These are phyloP conservation scores for Drosophila borborema DNA, from an alignment of 2,888 invertebrate genomes.

Conservation along the genomic window DNA sequence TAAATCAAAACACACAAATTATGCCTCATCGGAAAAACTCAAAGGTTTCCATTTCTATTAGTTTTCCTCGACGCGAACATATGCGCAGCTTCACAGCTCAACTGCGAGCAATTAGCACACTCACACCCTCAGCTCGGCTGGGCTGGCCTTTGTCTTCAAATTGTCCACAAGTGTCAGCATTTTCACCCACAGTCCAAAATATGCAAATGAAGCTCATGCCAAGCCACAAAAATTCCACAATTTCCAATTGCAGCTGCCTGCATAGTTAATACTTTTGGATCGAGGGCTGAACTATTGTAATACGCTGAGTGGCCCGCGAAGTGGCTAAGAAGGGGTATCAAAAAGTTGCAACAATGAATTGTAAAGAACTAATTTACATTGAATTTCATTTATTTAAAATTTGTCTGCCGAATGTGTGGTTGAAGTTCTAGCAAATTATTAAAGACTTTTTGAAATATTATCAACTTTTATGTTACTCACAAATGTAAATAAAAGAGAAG, in stretches of 20 bases:
- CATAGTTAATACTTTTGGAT: not conserved
- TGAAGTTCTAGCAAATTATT: too few species aligned
- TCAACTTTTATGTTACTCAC: too few species aligned
- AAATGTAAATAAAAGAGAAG: too few species aligned
- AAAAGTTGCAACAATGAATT: not conserved
- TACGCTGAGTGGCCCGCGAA: not conserved
- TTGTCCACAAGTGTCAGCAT: constrained; percentile 51
- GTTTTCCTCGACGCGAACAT: constrained; percentile 45
- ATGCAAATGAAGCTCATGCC: constrained; percentile 28
- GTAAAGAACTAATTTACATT: not conserved
- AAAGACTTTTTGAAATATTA: too few species aligned
- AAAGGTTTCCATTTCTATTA: constrained; percentile 38
- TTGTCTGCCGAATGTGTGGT: too few species aligned
- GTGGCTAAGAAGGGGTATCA: not conserved
- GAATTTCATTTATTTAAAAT: not conserved
- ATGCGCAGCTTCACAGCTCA: constrained; percentile 75
- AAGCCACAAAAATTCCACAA: constrained; percentile 9
- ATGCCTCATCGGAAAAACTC: constrained; percentile 39
- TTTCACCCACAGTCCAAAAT: constrained; percentile 31
- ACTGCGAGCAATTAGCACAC: constrained; percentile 57
- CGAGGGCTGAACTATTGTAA: constrained; percentile 23
- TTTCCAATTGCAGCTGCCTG: constrained; percentile 36
- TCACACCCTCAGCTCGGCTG: constrained; percentile 54
- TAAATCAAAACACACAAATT: constrained; percentile 73
- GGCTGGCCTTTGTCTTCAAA: constrained; percentile 6